Evolutionary conservation across 2,797 vertebrate genomes (phyloP).

Genomic region (Huso huso): DNA sequence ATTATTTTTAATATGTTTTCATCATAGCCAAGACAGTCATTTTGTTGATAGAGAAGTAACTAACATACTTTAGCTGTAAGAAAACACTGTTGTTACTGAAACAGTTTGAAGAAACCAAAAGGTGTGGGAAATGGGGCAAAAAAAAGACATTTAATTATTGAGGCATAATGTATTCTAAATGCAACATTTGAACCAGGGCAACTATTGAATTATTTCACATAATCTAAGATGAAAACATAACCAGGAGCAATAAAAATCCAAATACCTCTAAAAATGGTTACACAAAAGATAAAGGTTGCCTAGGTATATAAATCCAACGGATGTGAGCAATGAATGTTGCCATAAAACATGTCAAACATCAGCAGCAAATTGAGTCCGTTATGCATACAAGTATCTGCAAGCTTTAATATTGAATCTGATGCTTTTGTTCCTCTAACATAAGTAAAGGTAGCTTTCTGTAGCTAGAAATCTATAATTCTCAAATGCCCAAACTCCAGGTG

Average conservation of each 20-base stretch:
- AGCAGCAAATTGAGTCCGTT: constrained; percentile 70
- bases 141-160: no score
- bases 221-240: no score
- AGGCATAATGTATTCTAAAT: no score
- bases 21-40: no score
- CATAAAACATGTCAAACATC: constrained; percentile 67
- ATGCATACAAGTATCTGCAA: constrained; percentile 73
- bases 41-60: no score
- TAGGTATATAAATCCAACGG: constrained; percentile 45
- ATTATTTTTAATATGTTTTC: no score
- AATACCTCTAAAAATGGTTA: background rate
- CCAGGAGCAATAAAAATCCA: no score
- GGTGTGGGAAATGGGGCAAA: no score
- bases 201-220: background rate
- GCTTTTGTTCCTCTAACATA: constrained; percentile 74
- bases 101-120: no score
- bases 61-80: no score
- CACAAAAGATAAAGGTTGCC: constrained; percentile 23
- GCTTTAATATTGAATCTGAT: constrained; percentile 74
- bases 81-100: no score
- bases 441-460: constrained; percentile 61
- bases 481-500: constrained; percentile 56
- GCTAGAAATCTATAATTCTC: constrained; percentile 64
- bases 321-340: constrained; percentile 54
- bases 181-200: no score